Evolutionary conservation across 2,113 vertebrate genomes (phyloP), one percentile per base, ranked within the genome.

Genomic region (Seriola quinqueradiata): DNA sequence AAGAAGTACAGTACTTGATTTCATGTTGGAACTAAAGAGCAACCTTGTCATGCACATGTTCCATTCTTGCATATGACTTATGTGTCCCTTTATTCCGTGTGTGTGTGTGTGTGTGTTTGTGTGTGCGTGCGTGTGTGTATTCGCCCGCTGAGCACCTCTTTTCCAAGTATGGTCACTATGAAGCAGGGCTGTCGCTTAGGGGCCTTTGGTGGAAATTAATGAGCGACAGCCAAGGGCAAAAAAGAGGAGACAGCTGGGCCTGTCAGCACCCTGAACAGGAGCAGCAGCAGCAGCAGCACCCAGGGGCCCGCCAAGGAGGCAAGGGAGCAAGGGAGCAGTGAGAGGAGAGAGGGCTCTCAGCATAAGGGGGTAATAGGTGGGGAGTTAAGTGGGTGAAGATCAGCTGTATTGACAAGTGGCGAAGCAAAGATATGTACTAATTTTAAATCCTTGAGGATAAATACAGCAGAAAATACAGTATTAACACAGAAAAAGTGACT

Each of bases 121-220:
- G 58, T 92, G 81, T 92, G 81, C 87, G 58, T 93, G 71, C 1
- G 40, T 42, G 40, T 42, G 8, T 42, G 40, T 10, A 11, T 10
- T 87, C 80, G 79, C 64, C 34, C 71, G 91, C 89, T 90, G 92
- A 91, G 94, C 89, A 93, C 92, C 93, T 95, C 87, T 87, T 96
- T 90, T 96, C 97, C 96, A 96, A 97, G 96, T 97, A 97, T 97
- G 96, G 96, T 96, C 96, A 96, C 95, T 96, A 95, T 96, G 95
- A 96, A 88, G 92, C 91, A 92, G 94, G 93, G 94, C 96, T 97
- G 96, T 97, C 95, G 92, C 96, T 96, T 89, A 92, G 91, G 96
- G 94, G 89, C 78, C 95, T 96, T 96, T 96, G 96, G 93, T 92
- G 92, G 91, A 97, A 98, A 98, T 97, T 96, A 96, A 98, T 96